Conservation (phyloP, 2,888 invertebrate genomes). For the Volucella inanis region DNA sequence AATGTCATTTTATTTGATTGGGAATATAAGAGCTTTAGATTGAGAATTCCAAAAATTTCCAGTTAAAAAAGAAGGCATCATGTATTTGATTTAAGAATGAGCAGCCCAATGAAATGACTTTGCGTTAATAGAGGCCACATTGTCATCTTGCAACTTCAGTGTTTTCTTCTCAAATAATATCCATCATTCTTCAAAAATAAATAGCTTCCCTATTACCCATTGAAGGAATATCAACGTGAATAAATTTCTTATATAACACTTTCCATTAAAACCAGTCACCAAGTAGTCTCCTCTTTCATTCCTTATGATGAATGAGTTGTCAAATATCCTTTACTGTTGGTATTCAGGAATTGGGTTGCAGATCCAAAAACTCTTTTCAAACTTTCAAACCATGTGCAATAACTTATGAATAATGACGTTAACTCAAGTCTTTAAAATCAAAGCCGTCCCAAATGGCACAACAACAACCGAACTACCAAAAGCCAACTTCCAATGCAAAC, state of each 20-base stretch:
- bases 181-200: too few species aligned
- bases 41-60: too few species aligned
- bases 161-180: too few species aligned
- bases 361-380: constrained; percentile 53
- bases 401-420: constrained; percentile 69
- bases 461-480: constrained; percentile 38
- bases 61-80: too few species aligned
- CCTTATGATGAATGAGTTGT: constrained; percentile 32
- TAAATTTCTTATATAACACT: constrained; percentile 14
- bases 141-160: too few species aligned
- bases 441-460: constrained; percentile 25
- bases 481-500: constrained; percentile 40
- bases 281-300: constrained; percentile 21
- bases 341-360: constrained; percentile 56
- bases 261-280: neutral
- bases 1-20: too few species aligned
- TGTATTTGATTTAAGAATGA: too few species aligned
- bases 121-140: too few species aligned
- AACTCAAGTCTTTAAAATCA: constrained; percentile 32
- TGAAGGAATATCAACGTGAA: too few species aligned
- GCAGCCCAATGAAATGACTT: too few species aligned
- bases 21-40: too few species aligned
- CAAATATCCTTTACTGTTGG: constrained; percentile 10
- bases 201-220: too few species aligned
- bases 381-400: constrained; percentile 44